Conservation (phyloP, 1,140 invertebrate genomes). For the Rhopalosiphum padi region DNA sequence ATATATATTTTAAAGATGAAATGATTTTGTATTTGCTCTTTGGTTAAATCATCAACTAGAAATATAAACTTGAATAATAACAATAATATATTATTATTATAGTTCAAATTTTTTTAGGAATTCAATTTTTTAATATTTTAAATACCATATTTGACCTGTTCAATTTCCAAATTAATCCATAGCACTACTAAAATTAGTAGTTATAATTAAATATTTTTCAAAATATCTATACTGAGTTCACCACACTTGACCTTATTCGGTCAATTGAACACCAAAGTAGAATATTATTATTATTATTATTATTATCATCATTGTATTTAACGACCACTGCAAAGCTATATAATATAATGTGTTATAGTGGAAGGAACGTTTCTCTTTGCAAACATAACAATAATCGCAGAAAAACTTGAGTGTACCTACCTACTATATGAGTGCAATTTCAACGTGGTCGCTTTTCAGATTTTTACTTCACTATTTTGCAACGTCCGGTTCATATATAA, state of each 20-base stretch:
- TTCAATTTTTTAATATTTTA: background rate
- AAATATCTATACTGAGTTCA: background rate
- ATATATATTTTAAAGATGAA: too few species aligned
- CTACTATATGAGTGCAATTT: background rate
- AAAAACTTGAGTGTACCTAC: background rate
- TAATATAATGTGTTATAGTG: background rate
- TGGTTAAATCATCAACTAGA: too few species aligned
- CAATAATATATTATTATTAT: background rate
- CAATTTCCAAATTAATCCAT: background rate
- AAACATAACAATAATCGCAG: background rate
- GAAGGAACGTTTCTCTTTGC: background rate
- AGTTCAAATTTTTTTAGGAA: background rate
- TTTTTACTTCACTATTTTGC: background rate
- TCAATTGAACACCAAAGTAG: background rate
- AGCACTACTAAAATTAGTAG: background rate
- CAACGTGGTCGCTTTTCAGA: background rate
- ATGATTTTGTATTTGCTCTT: too few species aligned
- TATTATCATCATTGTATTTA: background rate
- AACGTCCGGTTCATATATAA: background rate
- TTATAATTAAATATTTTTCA: too few species aligned
- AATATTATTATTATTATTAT: background rate
- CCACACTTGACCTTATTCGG: background rate
- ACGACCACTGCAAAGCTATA: background rate
- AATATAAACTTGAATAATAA: too few species aligned
- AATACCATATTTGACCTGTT: background rate